Conservation (phyloP, 64 coral and sea anemone species). For the Stylophora pistillata region DNA sequence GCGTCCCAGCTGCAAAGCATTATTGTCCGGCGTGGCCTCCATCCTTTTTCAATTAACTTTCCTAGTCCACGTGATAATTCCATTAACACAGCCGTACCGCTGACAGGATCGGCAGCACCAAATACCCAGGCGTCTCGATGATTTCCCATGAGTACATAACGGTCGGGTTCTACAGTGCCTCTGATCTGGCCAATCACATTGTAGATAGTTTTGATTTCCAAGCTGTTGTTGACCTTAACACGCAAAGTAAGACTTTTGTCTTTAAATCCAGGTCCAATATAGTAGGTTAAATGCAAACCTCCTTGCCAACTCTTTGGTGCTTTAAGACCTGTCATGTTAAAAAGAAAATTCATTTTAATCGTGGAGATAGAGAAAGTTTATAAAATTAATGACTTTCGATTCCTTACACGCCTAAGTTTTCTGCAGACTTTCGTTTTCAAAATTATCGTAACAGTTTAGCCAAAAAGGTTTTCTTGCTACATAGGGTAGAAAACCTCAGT, state of each 20-base stretch:
- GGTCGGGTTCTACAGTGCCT: slow-evolving; percentile 69
- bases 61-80: slow-evolving; percentile 37
- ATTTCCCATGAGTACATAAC: slow-evolving; percentile 82
- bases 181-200: slow-evolving; percentile 67
- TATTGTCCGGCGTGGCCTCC: slow-evolving; percentile 60
- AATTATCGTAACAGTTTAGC: too few relatives aligned
- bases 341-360: not conserved
- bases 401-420: too few relatives aligned
- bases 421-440: too few relatives aligned
- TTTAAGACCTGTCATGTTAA: slow-evolving; percentile 31
- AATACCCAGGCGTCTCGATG: slow-evolving; percentile 88
- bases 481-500: too few relatives aligned
- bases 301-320: slow-evolving; percentile 64
- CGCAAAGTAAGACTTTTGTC: slow-evolving; percentile 13
- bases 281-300: slow-evolving; percentile 8
- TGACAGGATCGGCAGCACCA: slow-evolving; percentile 74
- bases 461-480: too few relatives aligned
- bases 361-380: not conserved
- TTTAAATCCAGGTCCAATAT: slow-evolving; percentile 65
- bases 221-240: slow-evolving; percentile 39
- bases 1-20: slow-evolving; percentile 55
- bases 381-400: too few relatives aligned
- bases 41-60: not conserved
- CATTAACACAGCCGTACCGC: slow-evolving; percentile 74
- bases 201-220: slow-evolving; percentile 45